Conservation (phyloP, 2,888 invertebrate genomes). For the Lithophane semibrunnea region DNA sequence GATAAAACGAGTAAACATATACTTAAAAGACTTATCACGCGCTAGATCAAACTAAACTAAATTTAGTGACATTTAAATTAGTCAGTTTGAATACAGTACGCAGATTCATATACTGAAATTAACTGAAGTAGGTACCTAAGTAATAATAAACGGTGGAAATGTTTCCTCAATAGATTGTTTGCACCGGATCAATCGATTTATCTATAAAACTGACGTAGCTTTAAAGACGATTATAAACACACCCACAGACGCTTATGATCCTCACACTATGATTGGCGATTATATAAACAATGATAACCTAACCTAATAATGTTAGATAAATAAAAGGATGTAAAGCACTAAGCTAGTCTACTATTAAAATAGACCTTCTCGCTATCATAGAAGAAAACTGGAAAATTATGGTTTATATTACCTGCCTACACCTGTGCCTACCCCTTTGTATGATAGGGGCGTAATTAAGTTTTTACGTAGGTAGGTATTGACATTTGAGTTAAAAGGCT, state of each 20-base stretch:
- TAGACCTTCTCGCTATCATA: neutral
- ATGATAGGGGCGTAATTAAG: neutral
- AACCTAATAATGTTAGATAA: neutral
- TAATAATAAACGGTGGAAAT: constrained; percentile 14
- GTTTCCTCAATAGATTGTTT: constrained; percentile 12
- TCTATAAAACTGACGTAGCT: constrained; percentile 26
- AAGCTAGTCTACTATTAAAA: neutral
- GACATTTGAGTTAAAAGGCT: constrained; percentile 1
- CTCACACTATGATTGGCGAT: neutral
- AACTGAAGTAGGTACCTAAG: neutral
- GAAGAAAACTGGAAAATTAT: neutral
- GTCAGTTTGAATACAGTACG: constrained; percentile 6
- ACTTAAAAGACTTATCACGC: constrained; percentile 25
- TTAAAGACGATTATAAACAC: constrained; percentile 21
- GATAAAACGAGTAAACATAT: constrained; percentile 21
- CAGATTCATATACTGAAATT: constrained; percentile 18
- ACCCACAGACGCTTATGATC: constrained; percentile 24
- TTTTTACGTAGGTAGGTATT: neutral
- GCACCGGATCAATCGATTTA: constrained; percentile 21
- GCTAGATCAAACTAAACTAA: constrained; percentile 11
- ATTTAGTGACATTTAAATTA: constrained; percentile 40
- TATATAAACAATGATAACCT: constrained; percentile 22
- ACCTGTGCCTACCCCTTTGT: neutral
- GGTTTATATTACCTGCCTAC: neutral
- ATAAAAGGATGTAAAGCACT: neutral